These are phyloP conservation scores for Gobio occitaniae DNA, from an alignment of 2,797 vertebrate species.

Conservation along the genomic window DNA sequence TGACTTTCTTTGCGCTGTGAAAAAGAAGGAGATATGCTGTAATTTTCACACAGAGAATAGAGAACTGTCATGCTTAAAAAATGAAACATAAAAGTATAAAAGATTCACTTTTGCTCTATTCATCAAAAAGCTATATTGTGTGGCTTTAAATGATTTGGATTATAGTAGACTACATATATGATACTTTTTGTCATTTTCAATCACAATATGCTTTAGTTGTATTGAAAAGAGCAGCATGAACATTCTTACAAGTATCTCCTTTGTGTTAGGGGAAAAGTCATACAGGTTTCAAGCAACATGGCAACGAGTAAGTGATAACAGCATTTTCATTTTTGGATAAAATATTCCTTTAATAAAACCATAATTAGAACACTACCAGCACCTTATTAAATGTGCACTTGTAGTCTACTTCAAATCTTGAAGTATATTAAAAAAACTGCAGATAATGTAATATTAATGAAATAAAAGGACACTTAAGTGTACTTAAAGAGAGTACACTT, in stretches of 20 bases:
- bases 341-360: not conserved
- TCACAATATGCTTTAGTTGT: not conserved
- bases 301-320: not conserved
- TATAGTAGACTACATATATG: not conserved
- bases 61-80: no score
- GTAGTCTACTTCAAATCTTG: not conserved
- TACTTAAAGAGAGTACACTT: not conserved
- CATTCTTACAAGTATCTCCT: not conserved
- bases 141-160: not conserved
- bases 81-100: no score
- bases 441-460: not conserved
- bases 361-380: not conserved
- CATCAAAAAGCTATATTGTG: not conserved
- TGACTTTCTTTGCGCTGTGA: not conserved
- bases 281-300: not conserved
- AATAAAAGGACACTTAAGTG: not conserved
- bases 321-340: not conserved
- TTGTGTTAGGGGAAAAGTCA: not conserved
- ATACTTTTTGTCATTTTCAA: not conserved
- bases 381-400: not conserved
- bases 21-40: not conserved
- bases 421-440: not conserved
- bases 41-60: no score
- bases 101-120: not conserved
- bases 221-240: not conserved